These are phyloP conservation scores for Cydia amplana DNA, from an alignment of 1,140 invertebrate species.

Conservation along the genomic window DNA sequence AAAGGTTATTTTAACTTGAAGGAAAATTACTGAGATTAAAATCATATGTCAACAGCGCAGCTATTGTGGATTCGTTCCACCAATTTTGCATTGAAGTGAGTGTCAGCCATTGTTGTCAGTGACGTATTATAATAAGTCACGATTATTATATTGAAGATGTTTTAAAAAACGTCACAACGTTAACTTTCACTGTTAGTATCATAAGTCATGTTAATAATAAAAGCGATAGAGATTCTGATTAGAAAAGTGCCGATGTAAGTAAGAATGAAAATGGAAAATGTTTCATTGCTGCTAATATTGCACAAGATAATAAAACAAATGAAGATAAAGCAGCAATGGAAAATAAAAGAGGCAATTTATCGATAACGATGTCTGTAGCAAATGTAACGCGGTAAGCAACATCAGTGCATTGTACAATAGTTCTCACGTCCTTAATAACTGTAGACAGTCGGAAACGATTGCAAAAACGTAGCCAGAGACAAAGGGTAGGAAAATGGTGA, in stretches of 20 bases:
- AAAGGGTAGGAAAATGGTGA: constrained; percentile 66
- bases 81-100: constrained; percentile 26
- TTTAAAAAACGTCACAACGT: constrained; percentile 2
- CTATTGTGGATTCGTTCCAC: constrained; percentile 23
- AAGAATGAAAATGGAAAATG: background rate
- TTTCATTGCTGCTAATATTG: constrained; percentile 31
- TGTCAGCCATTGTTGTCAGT: constrained; percentile 7
- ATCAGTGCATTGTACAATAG: constrained; percentile 39
- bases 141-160: constrained; percentile 16
- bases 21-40: constrained; percentile 11
- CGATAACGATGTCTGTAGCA: constrained; percentile 44
- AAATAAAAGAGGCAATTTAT: constrained; percentile 40
- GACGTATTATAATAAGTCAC: constrained; percentile 16
- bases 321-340: constrained; percentile 37
- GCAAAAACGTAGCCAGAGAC: constrained; percentile 66
- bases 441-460: constrained; percentile 63
- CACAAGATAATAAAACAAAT: constrained; percentile 30
- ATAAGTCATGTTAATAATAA: constrained; percentile 28
- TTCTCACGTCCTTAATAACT: constrained; percentile 70
- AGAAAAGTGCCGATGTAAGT: background rate
- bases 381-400: constrained; percentile 51
- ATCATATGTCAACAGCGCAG: constrained; percentile 22
- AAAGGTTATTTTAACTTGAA: background rate
- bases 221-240: constrained; percentile 10
- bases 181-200: constrained; percentile 30